Base-by-base conservation (phyloP, 2,113 vertebrate genomes). In the Podarcis raffonei region DNA sequence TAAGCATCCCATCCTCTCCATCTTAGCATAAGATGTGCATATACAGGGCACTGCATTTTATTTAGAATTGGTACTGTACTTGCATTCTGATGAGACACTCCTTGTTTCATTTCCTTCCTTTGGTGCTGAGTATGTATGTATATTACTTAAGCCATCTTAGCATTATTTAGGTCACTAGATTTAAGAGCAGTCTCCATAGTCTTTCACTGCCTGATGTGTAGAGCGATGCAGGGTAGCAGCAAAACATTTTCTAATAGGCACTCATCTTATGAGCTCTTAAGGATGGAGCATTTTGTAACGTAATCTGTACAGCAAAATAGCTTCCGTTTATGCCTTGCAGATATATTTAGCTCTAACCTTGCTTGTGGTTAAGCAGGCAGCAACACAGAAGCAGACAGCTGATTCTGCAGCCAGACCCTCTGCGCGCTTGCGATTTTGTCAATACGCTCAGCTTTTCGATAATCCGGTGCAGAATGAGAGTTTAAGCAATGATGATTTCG, bases 261-360 rank as follows among this genome's bases (percentile, higher is more conserved):
- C 89, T 89, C 71, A 53, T 89, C 89, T 91, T 94, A 87, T 87
- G 93, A 15, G 62, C 94, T 91, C 91, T 85, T 95, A 90, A 95
- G 89, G 93, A 88, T 86, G 93, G 93, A 96, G 95, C 87, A 94
- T 92, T 94, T 95, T 96, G 85, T 94, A 93, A 93, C 93, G 91
- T 94, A 93, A 91, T 92, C 93, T 81, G 74, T 91, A 83, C 88
- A 93, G 95, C 91, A 93, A 80, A 95, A 95, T 95, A 95, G 94
- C 97, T 97, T 96, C 96, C 42, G 30, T 93, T 92, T 96, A 95
- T 94, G 95, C 93, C 94, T 95, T 96, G 96, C 96, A 96, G 97
- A 96, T 97, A 96, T 96, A 96, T 97, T 97, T 97, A 97, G 97
- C 97, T 96, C 94, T 96, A 96, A 96, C 95, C 86, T 94, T 95